Evolutionary conservation across 2,888 invertebrate species (phyloP).

Genomic region (Drosophila multiciliata): DNA sequence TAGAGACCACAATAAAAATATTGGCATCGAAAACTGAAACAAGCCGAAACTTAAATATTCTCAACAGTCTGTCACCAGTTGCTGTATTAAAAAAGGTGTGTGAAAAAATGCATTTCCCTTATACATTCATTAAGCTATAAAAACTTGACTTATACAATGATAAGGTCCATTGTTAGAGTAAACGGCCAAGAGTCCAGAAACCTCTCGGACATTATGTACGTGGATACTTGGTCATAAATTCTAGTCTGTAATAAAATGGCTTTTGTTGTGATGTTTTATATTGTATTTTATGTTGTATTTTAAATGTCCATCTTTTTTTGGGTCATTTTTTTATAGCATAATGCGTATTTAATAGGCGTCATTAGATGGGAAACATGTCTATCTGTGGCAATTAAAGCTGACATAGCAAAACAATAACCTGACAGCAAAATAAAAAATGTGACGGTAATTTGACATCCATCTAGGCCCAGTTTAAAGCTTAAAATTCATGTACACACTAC

Average conservation of each 20-base stretch:
- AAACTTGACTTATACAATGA: not conserved
- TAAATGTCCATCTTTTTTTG: constrained; percentile 2
- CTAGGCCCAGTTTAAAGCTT: constrained; percentile 28
- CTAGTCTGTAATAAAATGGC: constrained; percentile 63
- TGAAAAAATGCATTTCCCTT: not conserved
- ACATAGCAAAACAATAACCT: constrained; percentile 14
- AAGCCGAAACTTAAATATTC: constrained; percentile 16
- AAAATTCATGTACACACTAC: not conserved
- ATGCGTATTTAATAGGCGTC: constrained; percentile 63
- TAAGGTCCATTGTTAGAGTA: constrained; percentile 12
- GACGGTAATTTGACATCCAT: constrained; percentile 12
- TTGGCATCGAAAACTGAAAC: not conserved
- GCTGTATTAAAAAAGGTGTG: not conserved
- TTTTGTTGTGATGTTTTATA: constrained; percentile 60
- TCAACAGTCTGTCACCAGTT: not conserved
- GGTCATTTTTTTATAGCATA: constrained; percentile 50
- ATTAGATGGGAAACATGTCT: constrained; percentile 39
- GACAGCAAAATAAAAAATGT: constrained; percentile 15
- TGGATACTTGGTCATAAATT: constrained; percentile 44
- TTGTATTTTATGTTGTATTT: constrained; percentile 54
- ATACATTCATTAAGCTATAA: not conserved
- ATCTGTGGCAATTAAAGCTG: constrained; percentile 50
- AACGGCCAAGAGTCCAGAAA: constrained; percentile 11
- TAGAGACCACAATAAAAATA: constrained; percentile 27
- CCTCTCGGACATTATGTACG: constrained; percentile 20